A percentile compares a stretch with the other conserved stretches of the same genome.
Conservation (phyloP, 2,797 vertebrate genomes). For the Pteronotus mesoamericanus region DNA sequence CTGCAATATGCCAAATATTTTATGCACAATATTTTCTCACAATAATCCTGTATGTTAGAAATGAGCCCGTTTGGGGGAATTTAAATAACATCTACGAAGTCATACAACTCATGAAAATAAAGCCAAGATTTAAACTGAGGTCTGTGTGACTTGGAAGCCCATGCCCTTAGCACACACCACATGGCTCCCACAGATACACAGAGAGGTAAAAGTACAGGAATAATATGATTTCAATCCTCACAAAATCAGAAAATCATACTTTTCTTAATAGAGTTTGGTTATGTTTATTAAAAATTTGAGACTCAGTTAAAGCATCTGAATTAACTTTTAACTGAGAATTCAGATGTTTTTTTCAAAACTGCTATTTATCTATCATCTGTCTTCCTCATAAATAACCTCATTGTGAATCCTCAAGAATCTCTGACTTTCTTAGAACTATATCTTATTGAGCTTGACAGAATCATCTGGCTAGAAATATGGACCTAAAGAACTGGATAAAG, state of each 20-base stretch:
- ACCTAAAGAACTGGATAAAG: background rate
- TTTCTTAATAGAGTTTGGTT: background rate
- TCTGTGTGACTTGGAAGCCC: background rate
- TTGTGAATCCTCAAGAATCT: background rate
- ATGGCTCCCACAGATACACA: background rate
- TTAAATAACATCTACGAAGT: background rate
- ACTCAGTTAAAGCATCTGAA: background rate
- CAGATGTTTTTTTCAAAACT: background rate
- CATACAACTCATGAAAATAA: background rate
- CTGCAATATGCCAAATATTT: background rate
- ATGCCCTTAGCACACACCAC: background rate
- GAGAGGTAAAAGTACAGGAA: background rate
- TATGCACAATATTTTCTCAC: background rate
- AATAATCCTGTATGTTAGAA: background rate
- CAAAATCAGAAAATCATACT: background rate
- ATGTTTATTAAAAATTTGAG: background rate
- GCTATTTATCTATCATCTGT: background rate
- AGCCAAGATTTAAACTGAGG: background rate
- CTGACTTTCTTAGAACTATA: background rate
- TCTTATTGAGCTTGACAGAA: background rate
- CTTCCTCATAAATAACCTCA: background rate
- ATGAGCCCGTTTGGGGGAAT: background rate
- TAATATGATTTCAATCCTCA: background rate
- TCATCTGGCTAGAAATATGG: background rate
- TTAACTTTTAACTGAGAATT: background rate